Base-by-base conservation (phyloP, 2,113 vertebrate species). In the Bombycilla garrulus region DNA sequence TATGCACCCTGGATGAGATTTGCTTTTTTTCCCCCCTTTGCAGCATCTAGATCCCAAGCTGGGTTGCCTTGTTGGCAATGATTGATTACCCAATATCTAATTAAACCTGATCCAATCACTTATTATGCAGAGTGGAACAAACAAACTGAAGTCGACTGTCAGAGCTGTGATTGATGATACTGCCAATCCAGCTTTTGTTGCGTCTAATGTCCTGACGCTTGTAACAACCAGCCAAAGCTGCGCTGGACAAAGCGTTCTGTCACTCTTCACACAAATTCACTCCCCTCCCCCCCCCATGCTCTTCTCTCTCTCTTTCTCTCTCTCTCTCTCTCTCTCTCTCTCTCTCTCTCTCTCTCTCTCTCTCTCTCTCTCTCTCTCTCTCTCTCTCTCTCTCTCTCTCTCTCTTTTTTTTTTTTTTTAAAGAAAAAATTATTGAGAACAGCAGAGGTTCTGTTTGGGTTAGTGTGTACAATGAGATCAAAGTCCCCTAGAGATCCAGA, bases 71-170 rank as follows among this genome's bases (percentile, higher is more conserved):
- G 98, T 99, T 99, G 99, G 99, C 99, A 99, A 99, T 99, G 99
- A 99, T 99, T 99, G 99, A 99, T 99, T 98, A 99, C 99, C 99
- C 98, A 99, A 99, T 99, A 99, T 99, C 99, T 99, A 99, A 99
- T 99, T 99, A 99, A 99, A 99, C 98, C 98, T 98, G 99, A 99
- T 99, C 98, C 98, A 98, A 99, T 99, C 99, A 98, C 99, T 99
- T 99, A 99, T 99, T 99, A 99, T 99, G 99, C 99, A 99, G 98
- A 99, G 98, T 98, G 99, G 98, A 98, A 99, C 99, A 99, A 99
- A 99, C 99, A 99, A 99, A 99, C 99, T 98, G 98, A 98, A 99
- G 99, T 98, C 98, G 95, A 97, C 99, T 99, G 99, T 99, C 99
- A 99, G 97, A 48, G 44, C 69, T 3, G 98, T 99, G 99, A 99